Evolutionary conservation across 92 coral and sea anemone genomes (phyloP), one percentile per base, ranked within the genome.

Genomic region (Porites divaricata): DNA sequence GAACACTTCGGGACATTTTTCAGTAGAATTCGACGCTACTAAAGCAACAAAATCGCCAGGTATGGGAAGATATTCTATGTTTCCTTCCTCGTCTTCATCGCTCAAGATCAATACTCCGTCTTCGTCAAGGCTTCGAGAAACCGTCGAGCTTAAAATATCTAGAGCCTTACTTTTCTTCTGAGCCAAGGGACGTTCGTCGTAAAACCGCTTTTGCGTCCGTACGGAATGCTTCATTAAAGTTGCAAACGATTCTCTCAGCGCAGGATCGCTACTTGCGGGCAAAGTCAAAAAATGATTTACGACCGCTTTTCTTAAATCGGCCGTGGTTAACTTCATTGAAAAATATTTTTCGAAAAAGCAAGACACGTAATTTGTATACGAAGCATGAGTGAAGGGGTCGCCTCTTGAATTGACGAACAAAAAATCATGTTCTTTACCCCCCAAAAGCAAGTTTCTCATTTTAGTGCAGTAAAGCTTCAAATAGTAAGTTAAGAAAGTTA

Each of bases 141-240:
- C 73, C 51, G 35, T 16, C 9, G 73, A 35, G n/a, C 52, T 7
- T 68, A 68, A 26, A 6, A 68, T 16, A 68, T 68, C 17, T 8
- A 68, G 2, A 5, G 73, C 73, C n/a, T 5, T 68, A 41, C 73
- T 68, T 68, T 68, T 68, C 50, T 68, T 68, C 20, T 69, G 50
- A 11, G 73, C 73, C 20, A 69, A 14, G 4, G 51, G 73, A 49
- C 86, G 11, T 9, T 80, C 70, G 19, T 80, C 74, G 63, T 86
- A 86, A 48, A 15, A 59, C 1, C 25, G 56, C 54, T 69, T 80
- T 77, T 86, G 86, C 9, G 50, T 16, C 35, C 80, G 20, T 16
- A 86, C 80, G 8, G 86, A 24, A 63, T 86, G 90, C 20, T 70
- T 79, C 86, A 86, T 80, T 23, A 79, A 72, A 8, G 86, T 72